Evolutionary conservation across 1,140 invertebrate genomes (phyloP).

Genomic region (Bombus impatiens): DNA sequence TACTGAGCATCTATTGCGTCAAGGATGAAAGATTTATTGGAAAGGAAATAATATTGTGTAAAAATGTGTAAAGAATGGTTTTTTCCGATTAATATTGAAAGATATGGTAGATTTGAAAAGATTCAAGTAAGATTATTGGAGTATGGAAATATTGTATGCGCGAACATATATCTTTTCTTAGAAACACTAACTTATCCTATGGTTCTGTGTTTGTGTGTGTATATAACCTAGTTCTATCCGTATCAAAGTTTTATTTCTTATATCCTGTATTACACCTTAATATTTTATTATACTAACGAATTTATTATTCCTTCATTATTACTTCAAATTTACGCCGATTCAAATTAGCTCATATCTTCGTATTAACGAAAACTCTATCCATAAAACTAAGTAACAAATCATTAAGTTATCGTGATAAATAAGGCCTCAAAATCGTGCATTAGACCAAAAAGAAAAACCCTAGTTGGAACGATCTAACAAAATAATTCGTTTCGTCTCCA

Average conservation of each 20-base stretch:
- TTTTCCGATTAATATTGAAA: not conserved
- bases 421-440: not conserved
- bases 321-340: not conserved
- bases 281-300: not conserved
- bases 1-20: not conserved
- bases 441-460: not conserved
- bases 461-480: conserved; percentile 3
- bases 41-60: not conserved
- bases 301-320: not conserved
- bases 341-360: not conserved
- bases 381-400: too few relatives aligned
- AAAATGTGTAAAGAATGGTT: not conserved
- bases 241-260: too few relatives aligned
- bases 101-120: not conserved
- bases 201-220: too few relatives aligned
- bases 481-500: conserved; percentile 34
- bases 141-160: too few relatives aligned
- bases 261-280: not conserved
- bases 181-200: too few relatives aligned
- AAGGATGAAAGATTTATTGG: not conserved
- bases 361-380: not conserved
- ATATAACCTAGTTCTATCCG: too few relatives aligned
- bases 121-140: not conserved
- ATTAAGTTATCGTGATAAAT: not conserved
- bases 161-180: too few relatives aligned